These are phyloP conservation scores for Lepisosteus osseus DNA, from an alignment of 2,113 vertebrate genomes.

Conservation along the genomic window DNA sequence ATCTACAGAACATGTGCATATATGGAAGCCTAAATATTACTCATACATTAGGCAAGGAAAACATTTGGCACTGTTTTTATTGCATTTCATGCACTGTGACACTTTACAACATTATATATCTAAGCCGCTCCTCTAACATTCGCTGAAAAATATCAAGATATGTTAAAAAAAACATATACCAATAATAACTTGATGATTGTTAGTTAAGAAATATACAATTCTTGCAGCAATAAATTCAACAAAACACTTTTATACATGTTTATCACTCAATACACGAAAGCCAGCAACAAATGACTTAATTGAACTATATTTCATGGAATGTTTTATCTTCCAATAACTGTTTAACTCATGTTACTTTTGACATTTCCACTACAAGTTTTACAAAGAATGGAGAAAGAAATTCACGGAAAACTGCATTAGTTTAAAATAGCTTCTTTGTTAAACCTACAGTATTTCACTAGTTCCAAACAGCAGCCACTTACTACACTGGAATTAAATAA, in stretches of 20 bases:
- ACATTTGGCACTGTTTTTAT: constrained; percentile 35
- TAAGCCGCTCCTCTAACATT: not conserved
- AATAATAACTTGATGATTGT: not conserved
- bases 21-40: no score
- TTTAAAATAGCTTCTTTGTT: not conserved
- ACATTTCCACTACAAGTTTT: constrained; percentile 44
- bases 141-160: not conserved
- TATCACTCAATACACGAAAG: not conserved
- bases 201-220: no score
- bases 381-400: constrained; percentile 36
- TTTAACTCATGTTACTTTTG: constrained; percentile 35
- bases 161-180: not conserved
- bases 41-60: constrained; percentile 15
- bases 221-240: not conserved
- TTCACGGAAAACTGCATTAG: constrained; percentile 8
- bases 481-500: not conserved
- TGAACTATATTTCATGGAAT: not conserved
- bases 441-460: not conserved
- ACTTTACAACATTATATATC: not conserved
- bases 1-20: constrained; percentile 4
- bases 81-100: constrained; percentile 34
- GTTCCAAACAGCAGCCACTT: not conserved
- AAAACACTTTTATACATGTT: not conserved
- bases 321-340: not conserved
- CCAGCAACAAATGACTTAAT: not conserved